Percentiles rank a stretch among this genome's conserved stretches.
phyloP scores from a whole-genome alignment of 1,140 invertebrate genomes.

The Bombus soroeensis region DNA sequence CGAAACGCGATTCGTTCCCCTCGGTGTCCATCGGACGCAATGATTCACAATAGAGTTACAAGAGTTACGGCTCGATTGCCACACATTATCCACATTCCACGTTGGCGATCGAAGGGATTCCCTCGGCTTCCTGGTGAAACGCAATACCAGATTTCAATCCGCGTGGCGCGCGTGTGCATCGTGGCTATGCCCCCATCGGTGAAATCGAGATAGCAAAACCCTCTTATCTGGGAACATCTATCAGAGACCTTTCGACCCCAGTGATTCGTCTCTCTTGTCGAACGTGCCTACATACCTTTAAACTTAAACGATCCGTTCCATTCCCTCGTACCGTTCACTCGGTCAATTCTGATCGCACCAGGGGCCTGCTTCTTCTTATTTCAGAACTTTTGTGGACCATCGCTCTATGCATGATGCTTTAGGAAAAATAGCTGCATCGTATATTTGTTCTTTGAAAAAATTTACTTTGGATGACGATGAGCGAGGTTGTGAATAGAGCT shows the following conservation, averaged over 20 bases:
- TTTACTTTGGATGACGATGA: too few species aligned
- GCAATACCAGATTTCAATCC: conserved; percentile 60
- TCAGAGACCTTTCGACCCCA: conserved; percentile 52
- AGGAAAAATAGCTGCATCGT: not conserved
- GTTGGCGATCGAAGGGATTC: conserved; percentile 28
- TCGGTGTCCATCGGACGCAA: conserved; percentile 10
- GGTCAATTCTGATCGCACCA: not conserved
- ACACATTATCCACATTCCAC: conserved; percentile 45
- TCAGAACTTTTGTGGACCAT: not conserved
- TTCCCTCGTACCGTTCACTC: conserved; percentile 9
- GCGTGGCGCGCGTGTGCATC: conserved; percentile 39
- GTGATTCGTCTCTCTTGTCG: conserved; percentile 64
- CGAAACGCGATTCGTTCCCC: not conserved
- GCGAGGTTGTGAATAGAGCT: too few species aligned
- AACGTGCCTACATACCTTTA: conserved; percentile 60
- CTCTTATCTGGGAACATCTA: conserved; percentile 62
- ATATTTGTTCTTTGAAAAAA: too few species aligned
- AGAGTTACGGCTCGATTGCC: conserved; percentile 43
- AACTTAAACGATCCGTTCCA: conserved; percentile 47
- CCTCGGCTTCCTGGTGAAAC: conserved; percentile 59
- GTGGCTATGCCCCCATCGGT: conserved; percentile 30
- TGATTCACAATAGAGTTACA: conserved; percentile 45
- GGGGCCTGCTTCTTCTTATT: not conserved
- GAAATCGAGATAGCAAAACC: conserved; percentile 57
- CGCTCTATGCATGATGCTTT: not conserved